A percentile compares a stretch with the other conserved stretches of the same genome.
phyloP scores from a whole-genome alignment of 2,888 invertebrate genomes.

The Leuctra nigra region DNA sequence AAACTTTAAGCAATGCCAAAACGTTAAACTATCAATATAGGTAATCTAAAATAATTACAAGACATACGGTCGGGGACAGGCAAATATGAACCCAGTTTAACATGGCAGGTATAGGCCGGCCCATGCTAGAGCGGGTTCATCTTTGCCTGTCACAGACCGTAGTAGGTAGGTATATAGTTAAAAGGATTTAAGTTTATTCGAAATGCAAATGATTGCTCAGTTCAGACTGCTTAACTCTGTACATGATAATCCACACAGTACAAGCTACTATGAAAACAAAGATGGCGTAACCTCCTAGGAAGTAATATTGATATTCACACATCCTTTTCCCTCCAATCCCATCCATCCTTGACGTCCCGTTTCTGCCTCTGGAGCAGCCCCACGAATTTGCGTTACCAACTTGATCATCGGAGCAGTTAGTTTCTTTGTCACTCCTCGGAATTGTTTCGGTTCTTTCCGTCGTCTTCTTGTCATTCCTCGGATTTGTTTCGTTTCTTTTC shows the following conservation, averaged over 20 bases:
- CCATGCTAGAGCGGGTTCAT: too few relatives aligned
- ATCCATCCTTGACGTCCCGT: neutral
- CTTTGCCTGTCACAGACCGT: too few relatives aligned
- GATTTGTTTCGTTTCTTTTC: neutral
- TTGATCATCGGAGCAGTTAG: neutral
- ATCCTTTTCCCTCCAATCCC: neutral
- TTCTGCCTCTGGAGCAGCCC: neutral
- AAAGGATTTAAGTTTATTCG: too few relatives aligned
- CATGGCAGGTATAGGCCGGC: too few relatives aligned
- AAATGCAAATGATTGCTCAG: neutral
- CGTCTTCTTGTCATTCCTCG: neutral
- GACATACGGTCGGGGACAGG: too few relatives aligned
- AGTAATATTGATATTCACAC: slow-evolving; percentile 12
- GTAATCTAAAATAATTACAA: too few relatives aligned
- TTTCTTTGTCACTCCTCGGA: neutral
- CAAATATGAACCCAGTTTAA: too few relatives aligned
- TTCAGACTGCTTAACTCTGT: neutral
- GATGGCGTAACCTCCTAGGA: slow-evolving; percentile 6
- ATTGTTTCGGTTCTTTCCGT: too few relatives aligned
- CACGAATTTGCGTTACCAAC: neutral
- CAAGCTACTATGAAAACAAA: neutral
- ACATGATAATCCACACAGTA: neutral
- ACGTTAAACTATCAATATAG: too few relatives aligned
- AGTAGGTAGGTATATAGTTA: too few relatives aligned
- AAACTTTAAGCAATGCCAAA: too few relatives aligned